Base-by-base conservation (phyloP, 1,140 invertebrate species). In the Gonatopus flavifemur region DNA sequence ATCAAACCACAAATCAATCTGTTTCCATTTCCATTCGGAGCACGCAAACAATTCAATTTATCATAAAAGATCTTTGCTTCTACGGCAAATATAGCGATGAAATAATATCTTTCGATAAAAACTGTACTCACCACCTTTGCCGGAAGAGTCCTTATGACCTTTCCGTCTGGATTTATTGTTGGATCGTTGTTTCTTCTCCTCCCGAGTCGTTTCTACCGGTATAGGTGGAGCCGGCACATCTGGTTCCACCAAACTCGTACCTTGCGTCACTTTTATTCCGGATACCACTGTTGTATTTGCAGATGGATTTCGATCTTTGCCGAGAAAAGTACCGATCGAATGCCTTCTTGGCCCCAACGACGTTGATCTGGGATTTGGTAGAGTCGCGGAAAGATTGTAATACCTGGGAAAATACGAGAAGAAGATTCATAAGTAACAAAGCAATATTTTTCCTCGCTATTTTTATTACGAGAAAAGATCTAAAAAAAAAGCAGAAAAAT, bases 271-370 rank as follows among this genome's bases (percentile, higher is more conserved):
- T 15, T 33, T 57, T 39, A 39, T 59, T 9, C 41, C 41, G 19
- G 19, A 7, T 3, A 37, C 19, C 3, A 13, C 43, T 24, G n/a
- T n/a, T n/a, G 19, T 31, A 24, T n/a, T 43, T 30, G 12, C 16
- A 8, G 6, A 24, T 9, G 28, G 9, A 3, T 32, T 44, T 39
- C 55, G 55, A 49, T 74, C 73, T 38, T 75, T 73, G 1, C 52
- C 61, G 0, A 77, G 49, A 43, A 80, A 82, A 2, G 80, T 79
- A 13, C 82, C 78, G 31, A 83, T 81, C 3, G 81, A 83, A 55
- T 83, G 82, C 52, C 82, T 69, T 39, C 82, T 73, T 40, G 67
- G 64, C 15, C 67, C 56, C 4, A 51, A 45, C 8, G 52, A 44
- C 0, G 64, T 66, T 9, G 55, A 50, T 5, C 63, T 55, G 6